Base-by-base conservation (phyloP, 2,888 invertebrate genomes). In the Meiosimyza platycephala region DNA sequence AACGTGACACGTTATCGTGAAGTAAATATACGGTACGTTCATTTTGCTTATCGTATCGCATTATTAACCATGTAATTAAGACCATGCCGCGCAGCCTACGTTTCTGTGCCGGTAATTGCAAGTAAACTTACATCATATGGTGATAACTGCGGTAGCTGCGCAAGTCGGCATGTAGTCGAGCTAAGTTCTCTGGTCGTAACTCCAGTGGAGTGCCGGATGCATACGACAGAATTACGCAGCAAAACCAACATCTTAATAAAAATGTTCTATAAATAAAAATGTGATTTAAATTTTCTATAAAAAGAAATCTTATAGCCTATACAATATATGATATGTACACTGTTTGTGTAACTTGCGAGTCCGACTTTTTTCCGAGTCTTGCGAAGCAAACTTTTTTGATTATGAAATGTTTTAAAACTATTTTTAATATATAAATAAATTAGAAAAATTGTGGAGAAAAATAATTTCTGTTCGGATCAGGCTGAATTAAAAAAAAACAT, bases 51-150 rank as follows among this genome's bases (percentile, higher is more conserved):
- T 48, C 22, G 47, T 55, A 60, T 48, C 22, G 47, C 50, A 57
- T 60, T 2, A 50, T 28, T 22, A 22, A 22, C 22, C 9, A 59
- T 50, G 47, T 18, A 33, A 16, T 28, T 28, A 52, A 13, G 40
- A 64, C 3, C 13, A 22, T 40, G 18, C 64, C 6, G 18, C n/a
- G 16, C 48, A 76, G 50, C 68, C 54, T 71, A 66, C 33, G 50
- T 55, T 22, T 60, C 62, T 47, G 55, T 67, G 55, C 71, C 71
- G 16, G 62, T 40, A 52, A 18, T 51, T n/a, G 69, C 48, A 33
- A 40, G 63, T 22, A 64, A 71, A 81, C 85, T 85, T 79, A 88
- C 88, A 83, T 88, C 88, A 80, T 87, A 86, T 5, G 88, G 87
- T 63, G 88, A 86, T 18, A 88, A 78, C 70, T 87, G 85, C 0